Evolutionary conservation across 2,797 vertebrate species (phyloP).

Genomic region (Oreonectes daqikongensis): DNA sequence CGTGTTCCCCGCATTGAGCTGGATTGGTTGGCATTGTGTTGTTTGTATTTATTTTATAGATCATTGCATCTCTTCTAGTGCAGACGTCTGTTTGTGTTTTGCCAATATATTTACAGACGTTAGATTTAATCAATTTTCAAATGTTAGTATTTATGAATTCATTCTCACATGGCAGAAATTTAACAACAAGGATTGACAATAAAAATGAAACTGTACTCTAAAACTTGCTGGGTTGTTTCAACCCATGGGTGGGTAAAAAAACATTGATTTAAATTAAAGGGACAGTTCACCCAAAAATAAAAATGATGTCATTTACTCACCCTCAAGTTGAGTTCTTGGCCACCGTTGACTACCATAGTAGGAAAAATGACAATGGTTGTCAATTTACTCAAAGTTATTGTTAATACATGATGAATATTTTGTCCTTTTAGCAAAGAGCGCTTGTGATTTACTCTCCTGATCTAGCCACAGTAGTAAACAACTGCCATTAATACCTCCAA

Average conservation of each 20-base stretch:
- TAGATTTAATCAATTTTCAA: too few species aligned
- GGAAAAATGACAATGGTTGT: too few species aligned
- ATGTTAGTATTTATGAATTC: too few species aligned
- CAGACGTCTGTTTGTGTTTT: background rate
- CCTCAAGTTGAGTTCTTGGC: too few species aligned
- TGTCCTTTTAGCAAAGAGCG: background rate
- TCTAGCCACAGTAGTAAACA: background rate
- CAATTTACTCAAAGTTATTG: background rate
- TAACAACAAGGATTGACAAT: background rate
- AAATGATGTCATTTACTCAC: too few species aligned
- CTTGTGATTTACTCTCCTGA: background rate
- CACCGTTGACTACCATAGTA: too few species aligned
- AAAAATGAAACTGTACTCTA: too few species aligned
- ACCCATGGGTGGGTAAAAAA: too few species aligned
- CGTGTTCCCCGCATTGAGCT: background rate
- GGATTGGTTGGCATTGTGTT: constrained; percentile 8
- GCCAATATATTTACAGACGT: too few species aligned
- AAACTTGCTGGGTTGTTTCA: too few species aligned
- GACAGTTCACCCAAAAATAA: too few species aligned
- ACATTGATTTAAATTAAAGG: too few species aligned
- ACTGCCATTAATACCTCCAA: background rate
- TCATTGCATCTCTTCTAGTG: background rate
- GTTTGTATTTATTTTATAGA: background rate
- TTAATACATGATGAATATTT: background rate
- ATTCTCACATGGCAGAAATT: background rate